Base-by-base conservation (phyloP, 2,113 vertebrate species). In the Cranoglanis bouderius region DNA sequence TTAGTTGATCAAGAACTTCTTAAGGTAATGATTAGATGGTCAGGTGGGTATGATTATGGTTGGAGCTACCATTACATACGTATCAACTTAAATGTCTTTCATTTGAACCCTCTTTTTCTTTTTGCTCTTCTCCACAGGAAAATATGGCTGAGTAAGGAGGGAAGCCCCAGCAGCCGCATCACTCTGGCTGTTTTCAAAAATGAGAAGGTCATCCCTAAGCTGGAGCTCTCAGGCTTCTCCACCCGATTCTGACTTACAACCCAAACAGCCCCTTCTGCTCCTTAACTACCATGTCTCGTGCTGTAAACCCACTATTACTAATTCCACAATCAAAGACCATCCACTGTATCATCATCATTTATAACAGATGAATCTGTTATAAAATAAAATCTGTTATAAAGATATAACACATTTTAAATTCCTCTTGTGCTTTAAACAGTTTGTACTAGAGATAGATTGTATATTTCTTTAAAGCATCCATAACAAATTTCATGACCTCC, bases 181-280 rank as follows among this genome's bases (percentile, higher is more conserved):
- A 94, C 92, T 88, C 93, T 82, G 84, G 92, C 94, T 5, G 91
- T 84, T 63, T 96, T 96, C 91, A 89, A 72, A 89, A 94, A 96
- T 40, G 92, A 93, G 89, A 94, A 90, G 38, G 0, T 8, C 88
- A 92, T 96, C 85, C 85, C 94, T 35, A 94, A 96, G 91, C 92
- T 98, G 92, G 97, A 98, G 87, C 95, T 97, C 88, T 95, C 95
- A 0, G 95, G 96, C 83, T 99, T 99, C 92, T 95, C 90, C 90
- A 97, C 97, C 55, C 96, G 95, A 90, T 98, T 97, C 92, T 98
- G 93, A 96, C n/a, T 18, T 4, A 72, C 78, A 65, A 51, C 5
- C 53, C 0, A 81, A 24, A 1, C 35, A 0, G 53, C 29, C 46
- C 0, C 0, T 77, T 75, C 43, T 49, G 19, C 49, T 35, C 9